A percentile compares a stretch with the other conserved stretches of the same genome.
Conservation (phyloP, 1,140 invertebrate species). For the Plectrocnemia conspersa region DNA sequence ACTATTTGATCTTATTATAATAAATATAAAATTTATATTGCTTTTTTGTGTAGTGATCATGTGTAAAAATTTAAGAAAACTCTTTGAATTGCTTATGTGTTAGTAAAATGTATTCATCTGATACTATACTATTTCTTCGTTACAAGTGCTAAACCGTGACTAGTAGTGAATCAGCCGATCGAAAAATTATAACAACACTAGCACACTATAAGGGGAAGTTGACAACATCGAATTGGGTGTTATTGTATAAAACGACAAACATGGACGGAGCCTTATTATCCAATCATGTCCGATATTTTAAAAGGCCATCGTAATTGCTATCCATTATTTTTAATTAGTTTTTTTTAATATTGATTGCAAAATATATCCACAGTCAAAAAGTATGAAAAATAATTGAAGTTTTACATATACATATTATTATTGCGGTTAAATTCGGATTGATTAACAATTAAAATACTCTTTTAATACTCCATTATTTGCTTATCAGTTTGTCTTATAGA, state of each 20-base stretch:
- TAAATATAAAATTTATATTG: neutral
- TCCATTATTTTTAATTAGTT: neutral
- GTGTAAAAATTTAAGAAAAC: slow-evolving; percentile 1
- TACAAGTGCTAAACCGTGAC: slow-evolving; percentile 9
- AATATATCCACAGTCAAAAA: neutral
- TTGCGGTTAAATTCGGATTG: slow-evolving; percentile 19
- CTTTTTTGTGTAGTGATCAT: neutral
- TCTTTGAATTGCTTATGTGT: too few species aligned
- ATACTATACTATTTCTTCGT: neutral
- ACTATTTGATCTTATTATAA: neutral
- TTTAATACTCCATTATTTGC: neutral
- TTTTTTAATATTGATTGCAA: slow-evolving; percentile 10
- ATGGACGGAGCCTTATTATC: slow-evolving; percentile 26
- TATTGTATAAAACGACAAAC: slow-evolving; percentile 8
- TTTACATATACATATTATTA: slow-evolving; percentile 4
- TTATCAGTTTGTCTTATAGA: too few species aligned
- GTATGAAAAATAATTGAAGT: neutral
- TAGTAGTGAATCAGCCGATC: neutral
- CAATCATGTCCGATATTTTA: slow-evolving; percentile 13
- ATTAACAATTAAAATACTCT: neutral
- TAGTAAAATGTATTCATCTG: too few species aligned
- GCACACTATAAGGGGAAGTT: too few species aligned
- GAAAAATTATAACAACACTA: too few species aligned
- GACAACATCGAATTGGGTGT: slow-evolving; percentile 10
- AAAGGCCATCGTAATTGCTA: slow-evolving; percentile 25